Evolutionary conservation across 2,113 vertebrate species (phyloP), one percentile per base, ranked within the genome.

Genomic region (Gadus chalcogrammus): DNA sequence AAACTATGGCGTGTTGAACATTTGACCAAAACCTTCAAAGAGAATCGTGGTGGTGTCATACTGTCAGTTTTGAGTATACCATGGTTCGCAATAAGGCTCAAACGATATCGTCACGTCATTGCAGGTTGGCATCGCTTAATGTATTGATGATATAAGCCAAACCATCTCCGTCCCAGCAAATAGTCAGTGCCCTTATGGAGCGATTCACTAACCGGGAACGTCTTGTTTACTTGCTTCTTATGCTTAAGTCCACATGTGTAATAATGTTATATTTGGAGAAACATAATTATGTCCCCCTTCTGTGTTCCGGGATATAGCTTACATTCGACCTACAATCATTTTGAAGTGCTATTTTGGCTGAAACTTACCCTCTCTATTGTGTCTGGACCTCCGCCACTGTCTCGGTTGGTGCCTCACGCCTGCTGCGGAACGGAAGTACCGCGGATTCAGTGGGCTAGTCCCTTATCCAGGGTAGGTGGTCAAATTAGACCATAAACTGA

Each of bases 381-480:
- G 88, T 89, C 86, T 87, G 86, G 85, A 88, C 74, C 88, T 89
- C 88, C 88, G 84, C 88, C 84, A 80, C 85, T 64, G 82, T 77
- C 73, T 85, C 56, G 85, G 84, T 82, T 93, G 89, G 91, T 90
- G 93, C 91, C 91, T 91, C 91, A 91, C 87, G 90, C 92, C 87
- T 91, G 91, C 89, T 93, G 93, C 91, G 93, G 94, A 93, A 90
- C 92, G 93, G 93, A 95, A 95, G 93, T 94, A 82, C 91, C 89
- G 92, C 93, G 91, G 90, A 91, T 89, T 91, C 91, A 91, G 92
- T n/a, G 81, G 76, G 86, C 78, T 15, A 28, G 61, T 24, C 22
- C 20, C 22, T 62, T 4, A 20, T 28, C 22, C 20, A 27, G 6
- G 61, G 15, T 5, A 58, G 5, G 55, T 1, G 42, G 42, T 13